A percentile compares a stretch with the other conserved stretches of the same genome.
phyloP scores from a whole-genome alignment of 2,797 vertebrate species.

The Rousettus madagascariensis region DNA sequence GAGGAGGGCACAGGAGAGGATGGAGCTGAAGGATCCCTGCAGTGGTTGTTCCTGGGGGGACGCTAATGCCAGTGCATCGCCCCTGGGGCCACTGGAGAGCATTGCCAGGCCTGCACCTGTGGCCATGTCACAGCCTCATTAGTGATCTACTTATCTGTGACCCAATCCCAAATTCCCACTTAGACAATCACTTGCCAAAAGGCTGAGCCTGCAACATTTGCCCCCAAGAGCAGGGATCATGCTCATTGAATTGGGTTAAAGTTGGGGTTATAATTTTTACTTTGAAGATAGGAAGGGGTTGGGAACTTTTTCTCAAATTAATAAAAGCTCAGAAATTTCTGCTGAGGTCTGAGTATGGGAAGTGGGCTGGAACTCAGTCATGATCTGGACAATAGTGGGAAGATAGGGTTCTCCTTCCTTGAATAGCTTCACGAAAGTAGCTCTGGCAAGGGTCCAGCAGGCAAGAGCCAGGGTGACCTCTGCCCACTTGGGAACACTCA shows the following conservation, averaged over 20 bases:
- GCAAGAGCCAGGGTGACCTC: background rate
- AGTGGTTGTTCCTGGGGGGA: too few species aligned
- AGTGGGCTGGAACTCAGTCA: background rate
- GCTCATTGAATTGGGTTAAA: background rate
- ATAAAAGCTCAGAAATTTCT: background rate
- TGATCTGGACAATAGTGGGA: background rate
- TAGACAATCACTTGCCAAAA: background rate
- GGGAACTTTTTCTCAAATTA: background rate
- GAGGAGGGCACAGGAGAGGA: background rate
- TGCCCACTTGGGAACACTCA: background rate
- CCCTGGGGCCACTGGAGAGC: background rate
- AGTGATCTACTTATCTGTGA: background rate
- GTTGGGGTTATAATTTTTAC: background rate
- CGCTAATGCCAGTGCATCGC: rapidly evolving
- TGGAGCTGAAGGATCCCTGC: background rate
- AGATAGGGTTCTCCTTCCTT: background rate
- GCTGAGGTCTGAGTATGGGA: background rate
- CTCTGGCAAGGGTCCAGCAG: background rate
- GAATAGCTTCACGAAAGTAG: rapidly evolving
- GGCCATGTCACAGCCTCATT: background rate
- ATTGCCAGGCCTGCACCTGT: background rate
- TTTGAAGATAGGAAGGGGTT: background rate
- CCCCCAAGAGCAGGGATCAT: background rate
- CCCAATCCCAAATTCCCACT: background rate
- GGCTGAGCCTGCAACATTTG: background rate